Percentiles rank a stretch among this genome's conserved stretches.
phyloP scores from a whole-genome alignment of 1,140 invertebrate genomes.

The Carposina sasakii region DNA sequence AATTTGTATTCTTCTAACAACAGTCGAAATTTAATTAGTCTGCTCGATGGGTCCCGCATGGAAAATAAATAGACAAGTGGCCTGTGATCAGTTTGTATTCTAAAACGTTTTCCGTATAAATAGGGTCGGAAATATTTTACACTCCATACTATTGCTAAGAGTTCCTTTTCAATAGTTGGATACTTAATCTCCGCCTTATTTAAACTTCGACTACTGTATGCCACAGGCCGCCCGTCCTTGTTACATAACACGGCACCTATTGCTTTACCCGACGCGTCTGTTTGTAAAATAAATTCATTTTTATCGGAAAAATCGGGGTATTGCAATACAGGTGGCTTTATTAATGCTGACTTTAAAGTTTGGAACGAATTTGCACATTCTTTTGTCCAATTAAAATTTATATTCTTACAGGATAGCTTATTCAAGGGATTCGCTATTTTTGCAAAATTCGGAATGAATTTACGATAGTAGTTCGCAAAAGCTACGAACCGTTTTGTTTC shows the following conservation, averaged over 20 bases:
- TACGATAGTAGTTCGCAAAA: conserved; percentile 53
- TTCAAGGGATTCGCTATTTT: conserved; percentile 38
- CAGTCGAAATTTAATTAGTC: conserved; percentile 25
- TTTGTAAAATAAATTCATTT: conserved; percentile 43
- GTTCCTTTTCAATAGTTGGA: conserved; percentile 62
- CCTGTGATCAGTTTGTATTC: conserved; percentile 63
- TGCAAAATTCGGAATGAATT: conserved; percentile 50
- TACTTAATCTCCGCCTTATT: conserved; percentile 59
- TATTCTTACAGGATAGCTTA: conserved; percentile 44
- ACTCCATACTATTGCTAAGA: conserved; percentile 69
- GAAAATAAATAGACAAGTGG: conserved; percentile 27
- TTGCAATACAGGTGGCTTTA: conserved; percentile 23
- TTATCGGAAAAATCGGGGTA: conserved; percentile 33
- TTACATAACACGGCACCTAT: conserved; percentile 47
- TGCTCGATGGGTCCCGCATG: conserved; percentile 19
- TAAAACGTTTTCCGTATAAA: conserved; percentile 47
- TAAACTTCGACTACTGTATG: conserved; percentile 53
- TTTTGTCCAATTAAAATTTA: conserved; percentile 29
- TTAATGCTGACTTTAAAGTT: conserved; percentile 24
- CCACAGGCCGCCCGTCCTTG: conserved; percentile 40
- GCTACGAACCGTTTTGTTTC: conserved; percentile 63
- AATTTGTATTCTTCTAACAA: conserved; percentile 50
- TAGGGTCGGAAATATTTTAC: conserved; percentile 60
- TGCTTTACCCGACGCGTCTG: conserved; percentile 37
- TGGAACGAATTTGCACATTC: conserved; percentile 37